Base-by-base conservation (phyloP, 1,140 invertebrate species). In the Campodea augens region DNA sequence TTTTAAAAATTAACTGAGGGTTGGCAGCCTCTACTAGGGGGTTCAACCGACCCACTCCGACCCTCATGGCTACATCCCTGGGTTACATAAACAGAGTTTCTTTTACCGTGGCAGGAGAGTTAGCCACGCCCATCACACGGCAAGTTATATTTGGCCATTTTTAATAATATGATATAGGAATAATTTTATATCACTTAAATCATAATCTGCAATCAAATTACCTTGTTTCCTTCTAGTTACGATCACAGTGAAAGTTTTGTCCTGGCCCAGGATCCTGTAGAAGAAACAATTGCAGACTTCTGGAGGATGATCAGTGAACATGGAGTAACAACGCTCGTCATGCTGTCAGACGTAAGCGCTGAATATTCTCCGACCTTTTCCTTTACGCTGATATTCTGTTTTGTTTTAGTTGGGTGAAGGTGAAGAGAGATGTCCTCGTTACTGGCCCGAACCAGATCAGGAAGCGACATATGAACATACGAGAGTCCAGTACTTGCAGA, bases 251-350 rank as follows among this genome's bases (percentile, higher is more conserved):
- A 89, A 62, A 84, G 85, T 15, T 96, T 91, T 65, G 89, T 96
- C 37, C 90, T 93, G 38, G 87, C 89, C 1, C 90, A 97, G 70
- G 90, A 95, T 66, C 91, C 92, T 0, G 58, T 95, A 43, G 83
- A 87, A 23, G 70, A 72, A 47, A 96, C 90, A 0, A 76, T 88
- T 44, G 70, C 75, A 48, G 92, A 96, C 66, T 96, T 97, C 63
- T 96, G 92, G 91, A 71, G 89, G 57, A 92, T 96, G 89, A 76
- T 96, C 39, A 85, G 83, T 19, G 89, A 95, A 60, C 87, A 93
- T 55, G 80, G 82, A 59, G 78, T 93, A 22, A 74, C 75, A 38
- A 89, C 86, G 1, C 78, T 97, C 45, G 84, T 93, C 25, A 95
- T 96, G 89, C 70, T 96, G 29, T 93, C 88, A 38, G 87, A 91